A percentile compares a stretch with the other conserved stretches of the same genome.
Evolutionary conservation across 2,113 vertebrate genomes (phyloP).

Genomic region (Microcebus griseorufus): DNA sequence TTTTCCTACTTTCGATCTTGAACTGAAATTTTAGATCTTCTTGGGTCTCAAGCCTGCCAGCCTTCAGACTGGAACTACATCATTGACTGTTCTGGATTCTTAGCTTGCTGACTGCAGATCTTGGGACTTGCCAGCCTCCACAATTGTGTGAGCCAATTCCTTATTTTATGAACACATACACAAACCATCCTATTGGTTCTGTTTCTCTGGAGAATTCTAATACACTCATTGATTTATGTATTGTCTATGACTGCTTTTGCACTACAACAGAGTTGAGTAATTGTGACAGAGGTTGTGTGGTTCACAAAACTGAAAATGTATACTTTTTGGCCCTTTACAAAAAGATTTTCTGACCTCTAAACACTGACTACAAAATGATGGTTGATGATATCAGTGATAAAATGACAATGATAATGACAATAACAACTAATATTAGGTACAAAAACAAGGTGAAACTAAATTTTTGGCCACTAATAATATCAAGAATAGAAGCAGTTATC

Average conservation of each 20-base stretch:
- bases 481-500: background rate
- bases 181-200: background rate
- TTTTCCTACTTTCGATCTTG: background rate
- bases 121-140: background rate
- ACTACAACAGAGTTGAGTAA: background rate
- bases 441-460: background rate
- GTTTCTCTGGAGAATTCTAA: background rate
- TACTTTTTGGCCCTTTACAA: background rate
- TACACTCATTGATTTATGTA: background rate
- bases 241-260: background rate
- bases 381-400: background rate
- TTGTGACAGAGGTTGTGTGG: background rate
- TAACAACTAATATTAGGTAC: background rate
- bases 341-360: background rate
- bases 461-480: background rate
- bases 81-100: background rate
- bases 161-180: background rate
- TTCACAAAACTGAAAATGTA: background rate
- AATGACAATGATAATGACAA: background rate
- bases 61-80: background rate
- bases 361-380: background rate
- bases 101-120: background rate
- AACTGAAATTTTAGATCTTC: background rate
- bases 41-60: fast-evolving
- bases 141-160: background rate